phyloP scores from a whole-genome alignment of 2,888 invertebrate species.

The Podotricha telesiphe region DNA sequence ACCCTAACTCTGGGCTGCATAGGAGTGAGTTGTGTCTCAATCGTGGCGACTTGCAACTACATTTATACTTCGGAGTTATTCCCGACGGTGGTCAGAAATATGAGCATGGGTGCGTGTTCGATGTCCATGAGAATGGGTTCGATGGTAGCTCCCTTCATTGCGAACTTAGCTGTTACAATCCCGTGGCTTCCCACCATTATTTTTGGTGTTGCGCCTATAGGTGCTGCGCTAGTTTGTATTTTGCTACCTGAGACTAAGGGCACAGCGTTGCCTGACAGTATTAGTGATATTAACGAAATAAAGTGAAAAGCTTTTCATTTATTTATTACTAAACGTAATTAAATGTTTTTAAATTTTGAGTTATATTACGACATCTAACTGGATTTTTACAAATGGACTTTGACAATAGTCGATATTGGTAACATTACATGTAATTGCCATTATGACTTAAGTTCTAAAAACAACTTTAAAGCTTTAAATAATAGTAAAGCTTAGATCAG shows the following conservation, averaged over 20 bases:
- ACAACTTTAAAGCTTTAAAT: too few species aligned
- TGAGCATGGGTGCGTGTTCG: conserved; percentile 92
- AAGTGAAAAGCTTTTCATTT: too few species aligned
- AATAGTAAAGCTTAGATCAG: too few species aligned
- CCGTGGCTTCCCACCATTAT: conserved; percentile 87
- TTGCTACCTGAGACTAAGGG: conserved; percentile 91
- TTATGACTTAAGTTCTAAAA: too few species aligned
- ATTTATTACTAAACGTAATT: too few species aligned
- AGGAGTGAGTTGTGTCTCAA: conserved; percentile 90
- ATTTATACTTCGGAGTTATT: conserved; percentile 94
- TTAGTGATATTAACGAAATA: conserved; percentile 86
- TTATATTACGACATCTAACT: too few species aligned
- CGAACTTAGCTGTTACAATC: conserved; percentile 79
- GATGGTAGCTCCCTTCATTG: conserved; percentile 92
- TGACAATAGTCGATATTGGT: too few species aligned
- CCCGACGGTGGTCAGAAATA: conserved; percentile 94
- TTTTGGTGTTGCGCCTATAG: conserved; percentile 87
- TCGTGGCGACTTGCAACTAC: conserved; percentile 92
- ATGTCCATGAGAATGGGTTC: conserved; percentile 93
- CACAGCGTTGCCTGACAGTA: conserved; percentile 87
- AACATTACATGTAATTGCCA: too few species aligned
- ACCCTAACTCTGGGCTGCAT: conserved; percentile 86
- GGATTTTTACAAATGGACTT: too few species aligned
- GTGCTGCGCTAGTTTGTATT: conserved; percentile 86
- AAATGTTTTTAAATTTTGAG: too few species aligned